These are phyloP conservation scores for Vimba vimba DNA, from an alignment of 2,113 vertebrate genomes.

Conservation along the genomic window DNA sequence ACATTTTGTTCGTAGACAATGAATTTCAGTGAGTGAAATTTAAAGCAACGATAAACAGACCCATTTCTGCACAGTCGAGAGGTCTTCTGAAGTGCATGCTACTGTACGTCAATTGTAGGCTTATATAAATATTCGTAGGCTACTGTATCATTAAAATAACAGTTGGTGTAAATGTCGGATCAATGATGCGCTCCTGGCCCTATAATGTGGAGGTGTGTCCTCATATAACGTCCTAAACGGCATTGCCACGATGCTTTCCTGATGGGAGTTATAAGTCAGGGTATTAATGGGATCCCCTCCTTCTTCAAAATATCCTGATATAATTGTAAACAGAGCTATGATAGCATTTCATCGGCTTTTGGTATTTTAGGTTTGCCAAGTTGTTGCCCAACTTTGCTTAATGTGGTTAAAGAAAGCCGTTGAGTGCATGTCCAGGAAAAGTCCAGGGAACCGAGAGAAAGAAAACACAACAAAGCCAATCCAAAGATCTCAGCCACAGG, in stretches of 20 bases:
- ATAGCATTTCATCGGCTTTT: not conserved
- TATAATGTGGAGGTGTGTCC: conserved; percentile 38
- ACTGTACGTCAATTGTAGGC: not conserved
- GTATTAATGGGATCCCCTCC: conserved; percentile 60
- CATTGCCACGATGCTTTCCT: conserved; percentile 61
- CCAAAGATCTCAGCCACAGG: conserved; percentile 21
- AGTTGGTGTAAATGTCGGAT: not conserved
- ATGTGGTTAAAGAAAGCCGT: conserved; percentile 7
- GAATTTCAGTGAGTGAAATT: not conserved
- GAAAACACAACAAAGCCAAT: conserved; percentile 22
- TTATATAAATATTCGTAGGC: not conserved
- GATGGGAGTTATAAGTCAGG: conserved; percentile 62
- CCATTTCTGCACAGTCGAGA: not conserved
- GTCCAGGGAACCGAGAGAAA: conserved; percentile 1
- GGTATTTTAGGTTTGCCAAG: not conserved
- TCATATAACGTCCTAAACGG: conserved; percentile 19
- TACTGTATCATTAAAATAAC: conserved; percentile 18
- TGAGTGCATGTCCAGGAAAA: not conserved
- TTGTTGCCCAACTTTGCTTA: conserved; percentile 10
- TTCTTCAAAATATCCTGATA: conserved; percentile 37
- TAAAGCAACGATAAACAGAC: not conserved
- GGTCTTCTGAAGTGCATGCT: not conserved
- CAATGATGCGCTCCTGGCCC: conserved; percentile 31
- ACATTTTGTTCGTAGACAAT: not conserved
- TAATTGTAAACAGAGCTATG: not conserved